Evolutionary conservation across 2,113 vertebrate species (phyloP), one percentile per base, ranked within the genome.

Genomic region (Alces alces): DNA sequence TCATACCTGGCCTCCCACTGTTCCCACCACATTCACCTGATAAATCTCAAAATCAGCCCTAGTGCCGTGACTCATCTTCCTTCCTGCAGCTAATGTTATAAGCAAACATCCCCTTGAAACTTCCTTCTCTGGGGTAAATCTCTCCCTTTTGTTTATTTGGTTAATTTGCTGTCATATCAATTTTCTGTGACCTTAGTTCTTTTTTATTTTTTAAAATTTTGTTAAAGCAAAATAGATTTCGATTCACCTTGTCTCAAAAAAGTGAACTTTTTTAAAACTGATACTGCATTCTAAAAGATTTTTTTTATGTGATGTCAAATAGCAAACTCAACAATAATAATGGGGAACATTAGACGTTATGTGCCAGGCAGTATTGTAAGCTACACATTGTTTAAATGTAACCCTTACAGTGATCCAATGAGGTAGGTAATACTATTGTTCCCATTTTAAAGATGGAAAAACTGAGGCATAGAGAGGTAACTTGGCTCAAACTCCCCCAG

Each of bases 1-100:
- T 3, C 19, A 39, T 47, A 25, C 66, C 47, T 6, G 66, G 21
- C 55, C 52, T 11, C 5, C 14, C 19, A 4, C 16, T 39, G 39
- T 64, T 92, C 60, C 83, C 95, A 36, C 33, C 25, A 21, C 12
- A 7, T 39, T 61, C 76, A 25, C 66, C 30, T 30, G 80, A 43
- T n/a, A 66, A 23, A 28, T 54, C 52, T 93, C 30, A 87, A 86
- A 96, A 70, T 43, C 76, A 93, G 55, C 21, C 2, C 1, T 54
- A 30, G 23, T 25, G 19, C 11, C 9, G 0, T 97, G 93, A 97
- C 54, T 95, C 89, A 61, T 80, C 91, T 97, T 98, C 94, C 96
- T 97, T 98, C 96, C 96, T 83, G 73, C 5, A 33, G 43, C 43
- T 90, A 4, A 27, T 50, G 33, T 47, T 64, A 57, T 43, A 91